phyloP scores from a whole-genome alignment of 2,888 invertebrate species.

The Philereme vetulata region DNA sequence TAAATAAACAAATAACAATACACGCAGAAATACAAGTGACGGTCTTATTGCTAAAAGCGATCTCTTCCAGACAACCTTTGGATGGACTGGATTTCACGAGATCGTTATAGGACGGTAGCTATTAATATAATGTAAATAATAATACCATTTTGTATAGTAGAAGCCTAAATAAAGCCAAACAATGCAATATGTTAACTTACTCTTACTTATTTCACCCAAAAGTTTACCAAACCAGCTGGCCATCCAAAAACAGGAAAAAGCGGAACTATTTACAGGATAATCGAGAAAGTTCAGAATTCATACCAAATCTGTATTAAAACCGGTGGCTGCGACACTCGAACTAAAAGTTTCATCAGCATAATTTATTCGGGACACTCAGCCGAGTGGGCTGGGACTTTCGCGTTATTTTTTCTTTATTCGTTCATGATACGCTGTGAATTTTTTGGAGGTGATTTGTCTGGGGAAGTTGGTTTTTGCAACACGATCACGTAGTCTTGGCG shows the following conservation, averaged over 20 bases:
- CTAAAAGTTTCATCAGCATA: conserved; percentile 77
- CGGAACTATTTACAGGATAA: conserved; percentile 29
- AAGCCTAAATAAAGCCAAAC: too few relatives aligned
- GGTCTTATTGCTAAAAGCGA: too few relatives aligned
- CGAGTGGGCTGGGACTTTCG: conserved; percentile 59
- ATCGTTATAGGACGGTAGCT: too few relatives aligned
- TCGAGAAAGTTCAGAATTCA: conserved; percentile 51
- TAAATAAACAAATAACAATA: too few relatives aligned
- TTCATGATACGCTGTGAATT: conserved; percentile 64
- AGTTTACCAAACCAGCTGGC: background rate
- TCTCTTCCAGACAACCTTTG: too few relatives aligned
- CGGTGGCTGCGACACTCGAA: conserved; percentile 55
- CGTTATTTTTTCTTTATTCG: conserved; percentile 73
- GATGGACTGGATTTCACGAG: too few relatives aligned
- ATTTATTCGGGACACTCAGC: conserved; percentile 75
- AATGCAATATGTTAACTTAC: background rate
- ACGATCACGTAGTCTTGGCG: conserved; percentile 77
- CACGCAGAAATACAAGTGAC: too few relatives aligned
- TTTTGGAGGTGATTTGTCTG: conserved; percentile 67
- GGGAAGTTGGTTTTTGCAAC: conserved; percentile 64
- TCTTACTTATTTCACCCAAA: background rate
- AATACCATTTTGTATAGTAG: too few relatives aligned
- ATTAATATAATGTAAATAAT: too few relatives aligned
- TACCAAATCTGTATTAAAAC: conserved; percentile 58
- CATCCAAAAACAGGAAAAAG: conserved; percentile 17